Percentiles rank a stretch among this genome's conserved stretches.
phyloP scores from a whole-genome alignment of 2,888 invertebrate species.

The Cataglyphis livida region DNA sequence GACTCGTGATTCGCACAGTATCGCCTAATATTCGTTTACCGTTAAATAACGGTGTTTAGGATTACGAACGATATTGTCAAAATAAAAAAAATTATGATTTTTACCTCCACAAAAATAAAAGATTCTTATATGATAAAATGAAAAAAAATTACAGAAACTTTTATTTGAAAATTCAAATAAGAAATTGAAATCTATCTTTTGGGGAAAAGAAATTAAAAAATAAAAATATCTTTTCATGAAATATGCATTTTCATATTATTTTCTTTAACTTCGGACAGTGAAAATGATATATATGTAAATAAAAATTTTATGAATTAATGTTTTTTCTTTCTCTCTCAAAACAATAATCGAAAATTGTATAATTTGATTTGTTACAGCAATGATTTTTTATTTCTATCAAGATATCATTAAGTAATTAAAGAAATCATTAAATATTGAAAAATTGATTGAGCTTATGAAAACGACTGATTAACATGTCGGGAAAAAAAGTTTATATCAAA shows the following conservation, averaged over 20 bases:
- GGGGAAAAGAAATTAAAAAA: not conserved
- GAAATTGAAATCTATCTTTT: not conserved
- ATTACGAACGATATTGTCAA: not conserved
- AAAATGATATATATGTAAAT: not conserved
- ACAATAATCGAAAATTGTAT: not conserved
- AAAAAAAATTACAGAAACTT: not conserved
- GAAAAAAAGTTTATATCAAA: constrained; percentile 21
- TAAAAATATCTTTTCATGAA: not conserved
- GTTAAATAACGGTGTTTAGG: not conserved
- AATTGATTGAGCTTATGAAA: not conserved
- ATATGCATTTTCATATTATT: not conserved
- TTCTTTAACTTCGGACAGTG: not conserved
- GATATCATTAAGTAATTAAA: constrained; percentile 28
- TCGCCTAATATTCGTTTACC: constrained; percentile 9
- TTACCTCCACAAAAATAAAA: not conserved
- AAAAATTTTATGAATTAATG: not conserved
- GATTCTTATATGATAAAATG: not conserved
- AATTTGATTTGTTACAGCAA: not conserved
- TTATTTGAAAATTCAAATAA: not conserved
- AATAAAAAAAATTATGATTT: not conserved
- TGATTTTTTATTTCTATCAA: constrained; percentile 13
- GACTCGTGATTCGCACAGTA: constrained; percentile 23
- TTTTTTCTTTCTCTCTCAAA: not conserved
- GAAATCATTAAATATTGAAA: constrained; percentile 1
- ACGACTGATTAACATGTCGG: not conserved